A percentile compares a stretch with the other conserved stretches of the same genome.
Conservation (phyloP, 2,113 vertebrate species). For the rat (Rattus norvegicus) region DNA sequence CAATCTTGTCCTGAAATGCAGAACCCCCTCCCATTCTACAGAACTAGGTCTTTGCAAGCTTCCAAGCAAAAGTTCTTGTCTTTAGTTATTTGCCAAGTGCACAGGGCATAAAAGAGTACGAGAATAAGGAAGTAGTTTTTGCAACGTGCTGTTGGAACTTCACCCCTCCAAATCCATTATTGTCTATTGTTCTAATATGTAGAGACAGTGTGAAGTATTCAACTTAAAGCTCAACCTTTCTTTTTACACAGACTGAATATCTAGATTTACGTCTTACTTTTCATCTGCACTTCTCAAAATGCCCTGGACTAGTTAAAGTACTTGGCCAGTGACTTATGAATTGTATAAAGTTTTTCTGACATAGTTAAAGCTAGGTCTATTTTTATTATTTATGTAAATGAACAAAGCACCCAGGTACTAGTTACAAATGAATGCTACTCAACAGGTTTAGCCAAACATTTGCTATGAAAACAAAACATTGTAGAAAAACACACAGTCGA, state of each 20-base stretch:
- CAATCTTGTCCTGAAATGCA: background rate
- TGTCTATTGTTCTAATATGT: background rate
- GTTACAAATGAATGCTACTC: background rate
- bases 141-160: background rate
- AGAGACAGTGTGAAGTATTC: background rate
- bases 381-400: background rate
- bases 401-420: background rate
- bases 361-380: conserved; percentile 21
- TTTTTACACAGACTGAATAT: conserved; percentile 35
- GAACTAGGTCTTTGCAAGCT: background rate
- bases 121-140: background rate
- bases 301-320: background rate
- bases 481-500: background rate
- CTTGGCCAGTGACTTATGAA: conserved; percentile 1
- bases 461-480: background rate
- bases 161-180: background rate
- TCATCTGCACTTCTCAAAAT: conserved; percentile 48
- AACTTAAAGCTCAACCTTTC: conserved; percentile 14
- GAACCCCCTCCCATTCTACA: background rate
- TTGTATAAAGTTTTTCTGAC: background rate
- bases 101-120: background rate
- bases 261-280: conserved; percentile 19
- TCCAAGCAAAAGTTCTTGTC: background rate
- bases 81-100: background rate
- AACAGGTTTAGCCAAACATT: background rate